A percentile compares a stretch with the other conserved stretches of the same genome.
These are phyloP conservation scores for Trachurus trachurus DNA, from an alignment of 2,797 vertebrate species.

Conservation along the genomic window DNA sequence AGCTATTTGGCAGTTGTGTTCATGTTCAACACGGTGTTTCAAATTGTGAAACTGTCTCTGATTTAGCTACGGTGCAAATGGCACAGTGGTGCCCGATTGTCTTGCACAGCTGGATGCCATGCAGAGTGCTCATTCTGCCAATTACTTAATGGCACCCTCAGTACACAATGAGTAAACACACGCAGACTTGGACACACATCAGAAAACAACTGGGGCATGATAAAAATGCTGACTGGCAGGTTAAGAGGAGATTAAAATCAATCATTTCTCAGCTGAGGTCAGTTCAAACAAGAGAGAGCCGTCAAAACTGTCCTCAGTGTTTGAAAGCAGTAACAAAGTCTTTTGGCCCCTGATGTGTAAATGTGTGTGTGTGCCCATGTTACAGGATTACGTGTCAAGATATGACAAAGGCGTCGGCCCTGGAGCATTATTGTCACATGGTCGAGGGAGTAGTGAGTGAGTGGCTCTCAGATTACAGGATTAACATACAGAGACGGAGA, in stretches of 20 bases:
- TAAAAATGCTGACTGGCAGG: slow-evolving; percentile 65
- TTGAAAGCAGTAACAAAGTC: slow-evolving; percentile 18
- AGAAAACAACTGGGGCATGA: slow-evolving; percentile 55
- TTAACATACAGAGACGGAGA: slow-evolving; percentile 66
- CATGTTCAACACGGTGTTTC: background rate
- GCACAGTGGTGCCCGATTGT: slow-evolving; percentile 20
- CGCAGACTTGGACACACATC: slow-evolving; percentile 56
- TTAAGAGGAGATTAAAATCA: slow-evolving; percentile 71
- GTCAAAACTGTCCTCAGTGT: slow-evolving; percentile 3
- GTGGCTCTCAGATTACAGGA: slow-evolving; percentile 78
- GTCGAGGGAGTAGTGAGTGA: slow-evolving; percentile 49
- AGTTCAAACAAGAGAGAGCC: slow-evolving; percentile 14
- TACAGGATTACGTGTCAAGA: slow-evolving; percentile 40
- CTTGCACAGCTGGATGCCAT: slow-evolving; percentile 48
- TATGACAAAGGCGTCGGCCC: slow-evolving; percentile 58
- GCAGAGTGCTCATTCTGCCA: slow-evolving; percentile 32
- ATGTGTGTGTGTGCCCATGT: slow-evolving; percentile 12
- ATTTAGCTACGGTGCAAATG: slow-evolving; percentile 30
- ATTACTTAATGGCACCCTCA: slow-evolving; percentile 48
- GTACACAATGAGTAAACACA: slow-evolving; percentile 48
- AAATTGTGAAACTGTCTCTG: background rate
- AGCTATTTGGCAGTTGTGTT: slow-evolving; percentile 1
- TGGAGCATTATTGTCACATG: slow-evolving; percentile 71
- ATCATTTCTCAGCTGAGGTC: slow-evolving; percentile 24
- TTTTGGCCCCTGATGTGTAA: slow-evolving; percentile 12